Evolutionary conservation across 1,140 invertebrate genomes (phyloP).

Genomic region (Metaphire vulgaris): DNA sequence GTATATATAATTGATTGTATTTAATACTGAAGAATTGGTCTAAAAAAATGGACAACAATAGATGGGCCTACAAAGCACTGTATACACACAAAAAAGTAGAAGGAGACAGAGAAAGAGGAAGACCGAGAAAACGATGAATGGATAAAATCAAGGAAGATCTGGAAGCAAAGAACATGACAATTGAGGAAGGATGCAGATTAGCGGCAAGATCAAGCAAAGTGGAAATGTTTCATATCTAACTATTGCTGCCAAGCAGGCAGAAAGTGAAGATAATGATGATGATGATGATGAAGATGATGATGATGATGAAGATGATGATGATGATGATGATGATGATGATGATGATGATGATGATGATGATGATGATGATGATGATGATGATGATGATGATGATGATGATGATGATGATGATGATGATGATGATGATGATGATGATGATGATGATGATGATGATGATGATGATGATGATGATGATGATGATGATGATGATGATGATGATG

Average conservation of each 20-base stretch:
- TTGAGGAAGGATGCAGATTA: no score
- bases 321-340: constrained; percentile 22
- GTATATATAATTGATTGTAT: no score
- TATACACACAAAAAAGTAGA: no score
- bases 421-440: constrained; percentile 14
- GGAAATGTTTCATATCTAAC: no score
- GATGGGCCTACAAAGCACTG: no score
- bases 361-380: constrained; percentile 19
- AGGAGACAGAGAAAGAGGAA: neutral
- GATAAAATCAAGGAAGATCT: no score
- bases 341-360: constrained; percentile 19
- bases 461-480: constrained; percentile 1
- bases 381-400: constrained; percentile 19
- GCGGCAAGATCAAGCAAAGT: no score
- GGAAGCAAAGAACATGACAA: no score
- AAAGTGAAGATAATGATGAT: constrained; percentile 12
- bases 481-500: constrained; percentile 9
- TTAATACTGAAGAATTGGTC: no score
- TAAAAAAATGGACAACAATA: no score
- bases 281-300: neutral
- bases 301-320: constrained; percentile 1
- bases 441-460: constrained; percentile 8
- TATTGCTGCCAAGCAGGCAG: no score
- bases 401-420: constrained; percentile 22
- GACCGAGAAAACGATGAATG: no score